phyloP scores from a whole-genome alignment of 2,888 invertebrate species.

The Morpho achilles region DNA sequence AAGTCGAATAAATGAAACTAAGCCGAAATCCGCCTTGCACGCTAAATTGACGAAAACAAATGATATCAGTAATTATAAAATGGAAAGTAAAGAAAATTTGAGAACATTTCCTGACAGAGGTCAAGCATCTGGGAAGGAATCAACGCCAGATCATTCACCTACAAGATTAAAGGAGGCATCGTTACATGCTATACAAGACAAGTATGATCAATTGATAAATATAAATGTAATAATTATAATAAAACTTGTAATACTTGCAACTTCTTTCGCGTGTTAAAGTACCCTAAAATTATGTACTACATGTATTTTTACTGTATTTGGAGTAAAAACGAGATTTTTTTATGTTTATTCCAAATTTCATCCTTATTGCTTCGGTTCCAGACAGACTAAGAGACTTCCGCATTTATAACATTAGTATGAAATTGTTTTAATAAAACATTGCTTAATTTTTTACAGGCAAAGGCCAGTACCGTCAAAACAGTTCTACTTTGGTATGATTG shows the following conservation, averaged over 20 bases:
- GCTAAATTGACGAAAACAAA: conserved; percentile 38
- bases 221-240: too few relatives aligned
- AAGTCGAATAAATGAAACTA: conserved; percentile 53
- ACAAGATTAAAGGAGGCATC: conserved; percentile 54
- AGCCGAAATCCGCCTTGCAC: conserved; percentile 44
- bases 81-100: conserved; percentile 50
- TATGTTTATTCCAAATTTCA: too few relatives aligned
- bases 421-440: not conserved
- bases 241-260: too few relatives aligned
- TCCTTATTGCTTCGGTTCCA: too few relatives aligned
- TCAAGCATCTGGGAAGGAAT: conserved; percentile 82
- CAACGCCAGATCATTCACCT: conserved; percentile 80
- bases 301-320: too few relatives aligned
- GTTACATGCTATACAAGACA: conserved; percentile 41
- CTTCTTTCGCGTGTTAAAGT: not conserved
- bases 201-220: conserved; percentile 32
- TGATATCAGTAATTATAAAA: conserved; percentile 44
- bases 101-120: conserved; percentile 69
- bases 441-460: conserved; percentile 35
- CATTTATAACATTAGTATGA: too few relatives aligned
- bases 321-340: too few relatives aligned
- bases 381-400: too few relatives aligned
- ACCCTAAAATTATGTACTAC: not conserved
- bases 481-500: conserved; percentile 91
- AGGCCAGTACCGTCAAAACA: conserved; percentile 64